These are phyloP conservation scores for Clinocottus analis DNA, from an alignment of 2,113 vertebrate species.

Conservation along the genomic window DNA sequence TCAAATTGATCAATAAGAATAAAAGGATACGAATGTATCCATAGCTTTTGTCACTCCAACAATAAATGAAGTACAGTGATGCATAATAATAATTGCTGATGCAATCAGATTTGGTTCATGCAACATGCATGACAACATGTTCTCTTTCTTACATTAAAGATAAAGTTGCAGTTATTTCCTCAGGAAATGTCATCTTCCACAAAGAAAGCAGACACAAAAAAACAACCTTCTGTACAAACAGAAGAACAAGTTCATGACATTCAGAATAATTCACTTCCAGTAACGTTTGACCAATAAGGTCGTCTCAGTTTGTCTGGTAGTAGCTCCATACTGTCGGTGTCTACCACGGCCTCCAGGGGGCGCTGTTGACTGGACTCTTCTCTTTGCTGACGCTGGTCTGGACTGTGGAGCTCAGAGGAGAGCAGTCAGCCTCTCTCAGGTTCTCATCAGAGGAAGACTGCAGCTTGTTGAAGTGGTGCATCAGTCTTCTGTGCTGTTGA, in stretches of 20 bases:
- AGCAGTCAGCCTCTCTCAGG: constrained; percentile 38
- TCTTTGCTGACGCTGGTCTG: constrained; percentile 57
- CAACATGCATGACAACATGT: constrained; percentile 24
- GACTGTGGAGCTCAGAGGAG: constrained; percentile 50
- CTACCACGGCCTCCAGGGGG: constrained; percentile 78
- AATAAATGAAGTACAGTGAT: background rate
- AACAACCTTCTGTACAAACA: background rate
- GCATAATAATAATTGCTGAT: background rate
- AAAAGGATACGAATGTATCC: background rate
- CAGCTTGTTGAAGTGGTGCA: constrained; percentile 52
- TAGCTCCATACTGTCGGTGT: constrained; percentile 31
- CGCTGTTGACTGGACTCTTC: constrained; percentile 53
- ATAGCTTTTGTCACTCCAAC: background rate
- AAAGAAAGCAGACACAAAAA: background rate
- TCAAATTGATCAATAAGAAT: constrained; percentile 7
- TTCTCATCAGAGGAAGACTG: constrained; percentile 45
- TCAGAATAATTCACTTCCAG: constrained; percentile 8
- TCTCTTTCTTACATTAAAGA: constrained; percentile 2
- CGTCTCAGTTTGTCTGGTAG: constrained; percentile 2
- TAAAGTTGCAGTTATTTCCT: background rate
- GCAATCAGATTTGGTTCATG: constrained; percentile 21
- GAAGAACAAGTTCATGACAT: constrained; percentile 1
- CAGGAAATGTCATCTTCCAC: background rate
- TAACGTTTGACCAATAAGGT: constrained; percentile 57
- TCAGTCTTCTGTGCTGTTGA: constrained; percentile 40